Evolutionary conservation across 2,888 invertebrate genomes (phyloP).

Genomic region (Apotomis turbidana): DNA sequence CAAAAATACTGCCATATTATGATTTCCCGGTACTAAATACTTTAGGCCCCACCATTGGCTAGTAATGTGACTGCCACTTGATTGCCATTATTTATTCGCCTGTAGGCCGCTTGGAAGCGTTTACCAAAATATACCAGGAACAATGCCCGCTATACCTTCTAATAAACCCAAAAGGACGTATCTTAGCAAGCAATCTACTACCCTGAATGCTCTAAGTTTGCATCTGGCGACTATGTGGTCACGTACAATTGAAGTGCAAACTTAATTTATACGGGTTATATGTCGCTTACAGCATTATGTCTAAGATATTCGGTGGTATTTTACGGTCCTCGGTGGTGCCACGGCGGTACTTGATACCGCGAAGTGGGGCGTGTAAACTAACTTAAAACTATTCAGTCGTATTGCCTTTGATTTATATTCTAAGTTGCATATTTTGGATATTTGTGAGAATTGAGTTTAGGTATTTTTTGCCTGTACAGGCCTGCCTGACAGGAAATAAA

Average conservation of each 20-base stretch:
- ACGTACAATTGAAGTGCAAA: neutral
- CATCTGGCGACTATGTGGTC: neutral
- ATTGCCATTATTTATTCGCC: conserved; percentile 46
- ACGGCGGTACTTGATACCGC: conserved; percentile 49
- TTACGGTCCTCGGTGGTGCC: conserved; percentile 51
- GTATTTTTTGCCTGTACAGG: neutral
- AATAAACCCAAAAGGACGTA: neutral
- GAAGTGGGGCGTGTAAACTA: conserved; percentile 50
- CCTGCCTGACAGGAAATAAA: too few relatives aligned
- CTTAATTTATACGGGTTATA: neutral
- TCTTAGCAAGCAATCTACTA: neutral
- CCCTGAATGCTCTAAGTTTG: neutral
- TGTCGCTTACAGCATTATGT: conserved; percentile 1
- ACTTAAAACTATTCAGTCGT: conserved; percentile 48
- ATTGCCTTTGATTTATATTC: conserved; percentile 45
- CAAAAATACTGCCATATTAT: too few relatives aligned
- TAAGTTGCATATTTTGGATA: conserved; percentile 23
- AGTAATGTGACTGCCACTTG: conserved; percentile 36
- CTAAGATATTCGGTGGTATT: conserved; percentile 42
- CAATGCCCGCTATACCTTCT: conserved; percentile 47
- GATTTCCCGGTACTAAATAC: neutral
- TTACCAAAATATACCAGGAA: conserved; percentile 54
- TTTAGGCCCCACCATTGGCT: conserved; percentile 10
- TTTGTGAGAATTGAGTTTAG: conserved; percentile 1
- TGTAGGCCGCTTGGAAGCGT: conserved; percentile 48